Conservation (phyloP, 2,888 invertebrate genomes). For the Sinohyriopsis cumingii region DNA sequence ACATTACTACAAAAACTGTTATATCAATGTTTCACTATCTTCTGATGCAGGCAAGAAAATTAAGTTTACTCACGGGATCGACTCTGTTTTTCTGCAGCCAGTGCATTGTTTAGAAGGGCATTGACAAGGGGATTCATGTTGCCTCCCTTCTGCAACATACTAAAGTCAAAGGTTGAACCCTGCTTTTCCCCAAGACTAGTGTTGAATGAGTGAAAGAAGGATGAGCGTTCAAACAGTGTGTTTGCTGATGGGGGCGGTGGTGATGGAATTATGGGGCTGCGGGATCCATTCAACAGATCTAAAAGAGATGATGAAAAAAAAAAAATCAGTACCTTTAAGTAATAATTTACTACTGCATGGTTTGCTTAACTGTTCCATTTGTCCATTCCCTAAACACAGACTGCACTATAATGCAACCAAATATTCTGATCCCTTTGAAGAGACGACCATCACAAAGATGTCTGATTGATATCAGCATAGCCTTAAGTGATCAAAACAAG, state of each 20-base stretch:
- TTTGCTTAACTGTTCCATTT: no score
- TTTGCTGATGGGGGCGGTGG: conserved; percentile 46
- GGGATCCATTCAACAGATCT: conserved; percentile 57
- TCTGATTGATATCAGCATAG: no score
- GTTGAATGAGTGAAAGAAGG: conserved; percentile 44
- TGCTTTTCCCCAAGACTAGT: conserved; percentile 48
- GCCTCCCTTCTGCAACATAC: conserved; percentile 24
- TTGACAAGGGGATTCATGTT: conserved; percentile 40
- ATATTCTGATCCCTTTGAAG: no score
- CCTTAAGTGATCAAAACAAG: no score
- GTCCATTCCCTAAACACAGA: no score
- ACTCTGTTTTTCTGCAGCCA: conserved; percentile 26
- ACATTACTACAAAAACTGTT: no score
- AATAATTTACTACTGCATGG: no score
- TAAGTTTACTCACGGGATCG: conserved; percentile 27
- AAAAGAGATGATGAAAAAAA: conserved; percentile 9
- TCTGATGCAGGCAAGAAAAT: no score
- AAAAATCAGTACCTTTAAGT: no score
- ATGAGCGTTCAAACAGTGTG: conserved; percentile 39
- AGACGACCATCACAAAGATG: no score
- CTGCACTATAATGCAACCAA: no score
- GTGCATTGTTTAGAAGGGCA: conserved; percentile 49
- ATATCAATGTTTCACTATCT: no score
- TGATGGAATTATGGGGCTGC: conserved; percentile 59
- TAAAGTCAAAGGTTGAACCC: conserved; percentile 37